Conservation (phyloP, 2,888 invertebrate genomes). For the Chalcis sispes region DNA sequence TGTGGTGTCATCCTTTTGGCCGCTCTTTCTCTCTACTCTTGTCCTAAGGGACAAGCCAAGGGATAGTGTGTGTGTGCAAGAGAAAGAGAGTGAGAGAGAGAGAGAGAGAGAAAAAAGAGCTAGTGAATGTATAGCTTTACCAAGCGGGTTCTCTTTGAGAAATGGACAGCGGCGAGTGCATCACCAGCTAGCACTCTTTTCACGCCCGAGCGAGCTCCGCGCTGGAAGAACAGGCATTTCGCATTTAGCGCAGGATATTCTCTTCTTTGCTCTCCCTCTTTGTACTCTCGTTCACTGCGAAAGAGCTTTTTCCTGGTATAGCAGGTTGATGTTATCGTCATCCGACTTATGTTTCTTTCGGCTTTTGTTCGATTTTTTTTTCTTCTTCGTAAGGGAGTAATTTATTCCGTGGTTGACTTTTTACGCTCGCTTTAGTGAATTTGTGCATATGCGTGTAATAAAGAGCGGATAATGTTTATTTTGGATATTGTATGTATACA, state of each 20-base stretch:
- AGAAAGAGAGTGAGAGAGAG: no score
- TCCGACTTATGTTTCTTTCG: slow-evolving; percentile 10
- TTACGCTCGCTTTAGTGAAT: no score
- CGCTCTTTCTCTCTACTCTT: no score
- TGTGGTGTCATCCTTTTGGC: slow-evolving; percentile 15
- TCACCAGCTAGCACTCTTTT: slow-evolving; percentile 49
- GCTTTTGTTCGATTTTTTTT: no score
- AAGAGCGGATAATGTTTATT: not conserved
- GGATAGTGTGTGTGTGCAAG: not conserved
- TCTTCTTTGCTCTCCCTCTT: not conserved
- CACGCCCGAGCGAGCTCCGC: slow-evolving; percentile 20
- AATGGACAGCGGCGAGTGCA: slow-evolving; percentile 58
- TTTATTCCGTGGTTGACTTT: slow-evolving; percentile 1
- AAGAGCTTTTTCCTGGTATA: not conserved
- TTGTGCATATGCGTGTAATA: not conserved
- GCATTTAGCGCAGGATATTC: slow-evolving; percentile 45
- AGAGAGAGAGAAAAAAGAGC: no score
- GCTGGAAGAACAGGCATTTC: slow-evolving; percentile 53
- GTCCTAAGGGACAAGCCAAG: slow-evolving; percentile 30
- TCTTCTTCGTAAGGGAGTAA: no score
- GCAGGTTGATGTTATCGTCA: slow-evolving; percentile 36
- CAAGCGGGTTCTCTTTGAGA: slow-evolving; percentile 46
- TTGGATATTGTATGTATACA: no score
- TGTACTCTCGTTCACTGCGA: not conserved
- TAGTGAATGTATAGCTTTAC: slow-evolving; percentile 12